phyloP scores from a whole-genome alignment of 2,113 vertebrate genomes.

The Microtus montanus region DNA sequence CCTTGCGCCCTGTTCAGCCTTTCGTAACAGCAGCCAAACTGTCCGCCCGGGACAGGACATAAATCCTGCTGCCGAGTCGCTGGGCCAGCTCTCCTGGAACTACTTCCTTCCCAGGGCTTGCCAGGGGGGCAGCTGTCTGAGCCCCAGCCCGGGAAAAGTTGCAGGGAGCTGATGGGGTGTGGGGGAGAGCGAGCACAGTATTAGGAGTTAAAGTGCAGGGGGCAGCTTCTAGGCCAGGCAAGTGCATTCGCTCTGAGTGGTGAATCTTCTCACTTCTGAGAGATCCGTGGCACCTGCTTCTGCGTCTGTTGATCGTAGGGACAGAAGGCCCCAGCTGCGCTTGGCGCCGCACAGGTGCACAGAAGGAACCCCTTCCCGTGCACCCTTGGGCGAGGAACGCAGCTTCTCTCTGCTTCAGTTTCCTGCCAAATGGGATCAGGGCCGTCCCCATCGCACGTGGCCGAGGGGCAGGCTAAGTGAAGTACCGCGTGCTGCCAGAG shows the following conservation, averaged over 20 bases:
- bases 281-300: not conserved
- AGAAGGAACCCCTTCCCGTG: not conserved
- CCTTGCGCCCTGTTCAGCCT: constrained; percentile 73
- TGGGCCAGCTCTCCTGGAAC: constrained; percentile 50
- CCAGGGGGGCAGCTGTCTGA: constrained; percentile 52
- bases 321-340: not conserved
- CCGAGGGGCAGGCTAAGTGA: not conserved
- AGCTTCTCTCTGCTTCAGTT: not conserved
- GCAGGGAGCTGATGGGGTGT: not conserved
- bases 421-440: not conserved
- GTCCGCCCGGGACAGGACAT: constrained; percentile 67
- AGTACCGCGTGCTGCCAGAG: rapidly evolving
- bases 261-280: not conserved
- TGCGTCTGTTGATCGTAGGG: not conserved
- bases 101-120: constrained; percentile 18
- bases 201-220: not conserved
- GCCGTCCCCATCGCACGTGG: not conserved
- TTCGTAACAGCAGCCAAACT: constrained; percentile 76
- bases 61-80: constrained; percentile 67
- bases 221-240: not conserved
- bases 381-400: not conserved
- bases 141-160: not conserved
- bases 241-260: not conserved
- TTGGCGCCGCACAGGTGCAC: not conserved
- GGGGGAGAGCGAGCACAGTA: not conserved